Evolutionary conservation across 2,888 invertebrate genomes (phyloP).

Genomic region (Oligia latruncula): DNA sequence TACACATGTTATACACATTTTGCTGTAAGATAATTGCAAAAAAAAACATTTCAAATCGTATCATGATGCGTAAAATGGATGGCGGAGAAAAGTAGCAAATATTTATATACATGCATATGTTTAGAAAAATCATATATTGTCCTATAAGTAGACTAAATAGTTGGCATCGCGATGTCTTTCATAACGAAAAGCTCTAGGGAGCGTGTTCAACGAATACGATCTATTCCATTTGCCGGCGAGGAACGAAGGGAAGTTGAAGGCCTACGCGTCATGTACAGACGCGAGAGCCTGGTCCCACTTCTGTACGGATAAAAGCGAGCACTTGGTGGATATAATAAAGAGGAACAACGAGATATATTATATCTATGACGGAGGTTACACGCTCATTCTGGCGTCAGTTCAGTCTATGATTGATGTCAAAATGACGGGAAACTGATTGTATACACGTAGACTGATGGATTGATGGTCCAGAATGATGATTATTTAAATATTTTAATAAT

Average conservation of each 20-base stretch:
- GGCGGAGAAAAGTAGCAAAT: constrained; percentile 78
- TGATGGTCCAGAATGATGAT: too few relatives aligned
- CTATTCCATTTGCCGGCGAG: constrained; percentile 83
- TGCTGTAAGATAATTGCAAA: constrained; percentile 75
- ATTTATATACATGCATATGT: constrained; percentile 75
- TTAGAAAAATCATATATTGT: constrained; percentile 75
- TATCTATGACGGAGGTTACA: too few relatives aligned
- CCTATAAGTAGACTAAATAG: constrained; percentile 70
- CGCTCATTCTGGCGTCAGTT: too few relatives aligned
- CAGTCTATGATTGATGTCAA: too few relatives aligned
- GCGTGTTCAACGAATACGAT: constrained; percentile 86
- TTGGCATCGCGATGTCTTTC: constrained; percentile 83
- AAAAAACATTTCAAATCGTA: constrained; percentile 78
- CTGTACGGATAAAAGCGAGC: constrained; percentile 89
- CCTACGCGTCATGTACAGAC: constrained; percentile 89
- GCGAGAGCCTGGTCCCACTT: constrained; percentile 90
- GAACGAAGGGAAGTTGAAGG: constrained; percentile 90
- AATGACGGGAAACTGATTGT: too few relatives aligned
- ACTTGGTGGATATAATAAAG: constrained; percentile 89
- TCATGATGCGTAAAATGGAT: constrained; percentile 83
- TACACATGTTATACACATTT: constrained; percentile 77
- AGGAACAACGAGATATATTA: constrained; percentile 69
- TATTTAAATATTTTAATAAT: too few relatives aligned
- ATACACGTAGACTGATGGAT: too few relatives aligned
- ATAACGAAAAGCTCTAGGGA: constrained; percentile 88